phyloP scores from a whole-genome alignment of 2,797 vertebrate genomes.

The Alfaro cultratus region DNA sequence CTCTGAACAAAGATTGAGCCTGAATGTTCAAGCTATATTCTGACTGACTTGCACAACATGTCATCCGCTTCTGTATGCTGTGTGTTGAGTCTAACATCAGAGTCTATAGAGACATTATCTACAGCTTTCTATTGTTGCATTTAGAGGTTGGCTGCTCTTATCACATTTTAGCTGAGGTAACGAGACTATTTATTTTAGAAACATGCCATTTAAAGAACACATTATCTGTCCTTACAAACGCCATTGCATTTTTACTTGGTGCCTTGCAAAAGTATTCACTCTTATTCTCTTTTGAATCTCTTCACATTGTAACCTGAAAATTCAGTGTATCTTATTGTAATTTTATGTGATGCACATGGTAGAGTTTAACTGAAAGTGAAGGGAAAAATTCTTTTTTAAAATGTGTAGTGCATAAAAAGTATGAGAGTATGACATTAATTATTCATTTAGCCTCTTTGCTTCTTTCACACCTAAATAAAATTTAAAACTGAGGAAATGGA shows the following conservation, averaged over 20 bases:
- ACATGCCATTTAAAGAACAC: conserved; percentile 33
- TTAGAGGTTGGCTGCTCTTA: conserved; percentile 45
- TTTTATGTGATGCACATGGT: background rate
- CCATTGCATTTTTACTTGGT: background rate
- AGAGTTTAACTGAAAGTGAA: background rate
- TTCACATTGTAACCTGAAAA: background rate
- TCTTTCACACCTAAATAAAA: background rate
- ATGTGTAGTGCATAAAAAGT: background rate
- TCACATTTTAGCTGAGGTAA: conserved; percentile 22
- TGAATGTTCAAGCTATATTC: conserved; percentile 41
- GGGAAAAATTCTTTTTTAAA: background rate
- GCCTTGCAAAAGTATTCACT: background rate
- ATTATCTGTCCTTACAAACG: conserved; percentile 65
- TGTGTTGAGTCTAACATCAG: background rate
- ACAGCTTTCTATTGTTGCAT: conserved; percentile 19
- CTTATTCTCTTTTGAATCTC: background rate
- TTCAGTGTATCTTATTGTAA: background rate
- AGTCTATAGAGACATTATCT: conserved; percentile 10
- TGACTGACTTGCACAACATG: conserved; percentile 19
- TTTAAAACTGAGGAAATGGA: background rate
- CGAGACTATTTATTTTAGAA: conserved; percentile 24
- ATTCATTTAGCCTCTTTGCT: background rate
- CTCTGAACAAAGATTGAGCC: conserved; percentile 76
- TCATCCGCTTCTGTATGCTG: conserved; percentile 15
- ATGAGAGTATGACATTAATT: background rate